Evolutionary conservation across 2,113 vertebrate species (phyloP), one percentile per base, ranked within the genome.

Genomic region (Grus americana): DNA sequence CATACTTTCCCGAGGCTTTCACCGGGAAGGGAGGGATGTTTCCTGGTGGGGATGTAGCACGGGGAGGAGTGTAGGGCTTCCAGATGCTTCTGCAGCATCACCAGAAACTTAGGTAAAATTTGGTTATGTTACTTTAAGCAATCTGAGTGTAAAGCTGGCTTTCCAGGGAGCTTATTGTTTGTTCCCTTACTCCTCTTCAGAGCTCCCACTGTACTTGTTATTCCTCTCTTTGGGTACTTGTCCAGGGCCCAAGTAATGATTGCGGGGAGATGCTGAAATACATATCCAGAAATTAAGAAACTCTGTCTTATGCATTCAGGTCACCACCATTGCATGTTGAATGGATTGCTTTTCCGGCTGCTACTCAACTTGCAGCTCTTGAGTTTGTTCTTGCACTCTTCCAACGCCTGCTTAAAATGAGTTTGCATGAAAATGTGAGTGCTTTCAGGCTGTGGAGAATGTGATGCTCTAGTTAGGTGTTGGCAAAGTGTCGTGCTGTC

Each of bases 401-500:
- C 75, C 62, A 75, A 38, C 0, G 16, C 49, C 80, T 62, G 58
- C 61, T 81, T 73, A 49, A 57, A 58, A 82, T 46, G 61, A 52
- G 58, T 52, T 58, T 89, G 54, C 26, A 14, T 42, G 36, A 70
- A 88, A 90, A 81, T 54, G 24, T 4, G 54, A 92, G 30, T 32
- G 42, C 40, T 95, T 40, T 55, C 15, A 50, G 70, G 34, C 86
- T 91, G 30, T 26, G 65, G 52, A 68, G 73, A 65, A 42, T 4
- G 57, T 61, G 95, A 90, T 91, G 95, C 78, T 95, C 49, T 54
- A 62, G 86, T 61, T 49, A 70, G 86, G 84, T 92, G 81, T 36
- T 95, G 96, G 92, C 96, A 91, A 87, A 62, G 40, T 55, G 49
- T 94, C 66, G 30, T 21, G 62, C 76, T 76, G 91, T 81, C 95